These are phyloP conservation scores for Trididemnum nubilum DNA, from an alignment of 23 tunicate genomes.

Conservation along the genomic window DNA sequence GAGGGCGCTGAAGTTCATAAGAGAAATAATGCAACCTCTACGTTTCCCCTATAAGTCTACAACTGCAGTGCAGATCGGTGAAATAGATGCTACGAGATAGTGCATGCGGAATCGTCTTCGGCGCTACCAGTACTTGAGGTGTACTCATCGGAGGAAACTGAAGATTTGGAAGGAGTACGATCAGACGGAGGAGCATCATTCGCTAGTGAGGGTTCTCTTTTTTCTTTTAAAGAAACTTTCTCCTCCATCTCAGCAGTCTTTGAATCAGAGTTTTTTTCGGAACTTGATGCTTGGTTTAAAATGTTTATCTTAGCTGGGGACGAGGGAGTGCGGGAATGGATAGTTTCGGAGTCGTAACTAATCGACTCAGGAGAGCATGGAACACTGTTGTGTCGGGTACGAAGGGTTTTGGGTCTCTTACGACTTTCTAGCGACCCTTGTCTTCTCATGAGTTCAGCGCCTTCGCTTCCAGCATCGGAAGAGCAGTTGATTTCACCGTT, in stretches of 20 bases:
- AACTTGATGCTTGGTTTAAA: no score
- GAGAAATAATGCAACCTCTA: no score
- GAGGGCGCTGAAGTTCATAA: no score
- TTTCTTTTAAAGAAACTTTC: no score
- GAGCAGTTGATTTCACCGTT: neutral
- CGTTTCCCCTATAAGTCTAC: no score
- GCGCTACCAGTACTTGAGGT: neutral
- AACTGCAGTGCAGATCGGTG: no score
- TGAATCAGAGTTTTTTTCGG: no score
- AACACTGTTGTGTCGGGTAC: conserved; percentile 48
- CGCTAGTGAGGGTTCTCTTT: no score
- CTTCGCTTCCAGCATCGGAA: neutral
- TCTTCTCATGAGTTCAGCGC: neutral
- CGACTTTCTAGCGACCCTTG: neutral
- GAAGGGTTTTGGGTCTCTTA: neutral
- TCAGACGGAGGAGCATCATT: no score
- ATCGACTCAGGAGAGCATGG: conserved; percentile 41
- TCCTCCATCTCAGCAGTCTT: no score
- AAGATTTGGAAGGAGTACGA: no score
- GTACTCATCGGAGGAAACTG: neutral
- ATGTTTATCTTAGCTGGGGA: conserved; percentile 46
- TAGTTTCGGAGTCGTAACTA: neutral
- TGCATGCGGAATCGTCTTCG: conserved; percentile 1
- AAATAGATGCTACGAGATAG: neutral
- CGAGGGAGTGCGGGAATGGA: conserved; percentile 45